phyloP scores from a whole-genome alignment of 2,888 invertebrate genomes.

The Cerastoderma edule region DNA sequence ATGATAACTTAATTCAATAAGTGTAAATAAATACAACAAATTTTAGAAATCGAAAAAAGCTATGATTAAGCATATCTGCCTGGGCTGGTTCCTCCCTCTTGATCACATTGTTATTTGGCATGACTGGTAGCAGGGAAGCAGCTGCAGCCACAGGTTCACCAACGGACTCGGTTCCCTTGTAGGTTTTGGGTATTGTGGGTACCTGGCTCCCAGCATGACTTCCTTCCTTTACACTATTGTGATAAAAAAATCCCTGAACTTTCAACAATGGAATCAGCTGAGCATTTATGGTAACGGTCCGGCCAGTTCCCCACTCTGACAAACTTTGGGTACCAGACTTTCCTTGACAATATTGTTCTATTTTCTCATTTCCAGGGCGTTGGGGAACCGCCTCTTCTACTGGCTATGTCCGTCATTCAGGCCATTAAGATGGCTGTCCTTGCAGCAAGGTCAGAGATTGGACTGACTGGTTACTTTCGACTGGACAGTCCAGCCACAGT shows the following conservation, averaged over 20 bases:
- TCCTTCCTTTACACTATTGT: conserved; percentile 54
- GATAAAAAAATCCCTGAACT: conserved; percentile 36
- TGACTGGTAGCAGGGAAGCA: conserved; percentile 59
- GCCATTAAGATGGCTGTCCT: conserved; percentile 72
- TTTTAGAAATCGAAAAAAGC: too few relatives aligned
- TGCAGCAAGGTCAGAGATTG: conserved; percentile 68
- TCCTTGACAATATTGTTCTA: too few relatives aligned
- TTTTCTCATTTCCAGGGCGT: conserved; percentile 64
- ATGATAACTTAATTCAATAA: too few relatives aligned
- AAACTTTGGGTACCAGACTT: conserved; percentile 50
- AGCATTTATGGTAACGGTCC: conserved; percentile 56
- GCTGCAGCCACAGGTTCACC: conserved; percentile 49
- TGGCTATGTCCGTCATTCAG: conserved; percentile 71
- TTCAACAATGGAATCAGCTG: conserved; percentile 50
- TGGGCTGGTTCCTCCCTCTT: conserved; percentile 43
- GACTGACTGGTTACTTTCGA: conserved; percentile 84
- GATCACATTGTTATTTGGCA: conserved; percentile 44
- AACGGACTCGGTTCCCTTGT: conserved; percentile 9
- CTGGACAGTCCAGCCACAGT: conserved; percentile 93
- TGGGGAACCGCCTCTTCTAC: conserved; percentile 75
- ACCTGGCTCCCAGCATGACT: conserved; percentile 10
- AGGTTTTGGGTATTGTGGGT: conserved; percentile 12
- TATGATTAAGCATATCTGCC: conserved; percentile 17
- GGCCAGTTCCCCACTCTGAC: conserved; percentile 46
- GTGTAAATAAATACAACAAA: too few relatives aligned